These are phyloP conservation scores for Oreotrochilus melanogaster DNA, from an alignment of 2,113 vertebrate species.

Conservation along the genomic window DNA sequence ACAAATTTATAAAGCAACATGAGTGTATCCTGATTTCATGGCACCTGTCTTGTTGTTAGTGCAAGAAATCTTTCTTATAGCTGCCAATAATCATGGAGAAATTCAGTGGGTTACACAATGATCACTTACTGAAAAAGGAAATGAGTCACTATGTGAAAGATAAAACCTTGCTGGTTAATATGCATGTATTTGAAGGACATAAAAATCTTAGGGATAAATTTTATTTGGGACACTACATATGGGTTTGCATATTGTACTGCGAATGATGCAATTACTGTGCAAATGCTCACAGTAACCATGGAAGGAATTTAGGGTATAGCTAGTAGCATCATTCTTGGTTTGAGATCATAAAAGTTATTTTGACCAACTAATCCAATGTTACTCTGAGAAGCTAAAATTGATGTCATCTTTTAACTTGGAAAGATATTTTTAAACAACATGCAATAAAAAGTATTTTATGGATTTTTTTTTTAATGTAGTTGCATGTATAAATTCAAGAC, in stretches of 20 bases:
- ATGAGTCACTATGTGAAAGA: conserved; percentile 13
- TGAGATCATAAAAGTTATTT: conserved; percentile 9
- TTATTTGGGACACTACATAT: background rate
- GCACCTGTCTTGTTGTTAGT: background rate
- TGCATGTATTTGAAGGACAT: background rate
- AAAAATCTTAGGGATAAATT: background rate
- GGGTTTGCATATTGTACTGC: background rate
- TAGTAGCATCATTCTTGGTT: background rate
- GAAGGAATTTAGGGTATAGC: background rate
- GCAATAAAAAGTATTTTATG: background rate
- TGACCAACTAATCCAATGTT: background rate
- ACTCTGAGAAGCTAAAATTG: background rate
- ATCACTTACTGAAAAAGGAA: background rate
- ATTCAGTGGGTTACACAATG: background rate
- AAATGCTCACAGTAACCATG: background rate
- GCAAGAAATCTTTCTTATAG: background rate
- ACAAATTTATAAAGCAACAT: background rate
- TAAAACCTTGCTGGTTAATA: background rate
- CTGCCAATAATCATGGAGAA: background rate
- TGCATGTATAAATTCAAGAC: background rate
- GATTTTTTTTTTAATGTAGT: background rate
- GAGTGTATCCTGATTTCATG: background rate
- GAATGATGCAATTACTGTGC: conserved; percentile 31
- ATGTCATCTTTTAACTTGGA: background rate
- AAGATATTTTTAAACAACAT: background rate